A percentile compares a stretch with the other conserved stretches of the same genome.
Evolutionary conservation across 2,888 invertebrate genomes (phyloP).

Genomic region (Sarcophaga carnaria): DNA sequence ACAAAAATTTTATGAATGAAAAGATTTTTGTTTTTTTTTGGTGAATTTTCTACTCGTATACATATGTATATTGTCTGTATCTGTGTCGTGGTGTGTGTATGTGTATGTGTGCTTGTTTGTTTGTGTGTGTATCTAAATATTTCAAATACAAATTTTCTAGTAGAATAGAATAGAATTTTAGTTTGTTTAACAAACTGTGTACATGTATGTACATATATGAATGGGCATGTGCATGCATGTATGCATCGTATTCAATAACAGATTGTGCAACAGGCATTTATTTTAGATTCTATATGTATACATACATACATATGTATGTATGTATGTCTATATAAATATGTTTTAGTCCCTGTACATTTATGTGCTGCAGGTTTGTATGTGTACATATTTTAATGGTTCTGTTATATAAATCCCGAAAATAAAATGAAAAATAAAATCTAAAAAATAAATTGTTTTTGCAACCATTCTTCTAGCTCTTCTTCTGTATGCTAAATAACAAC

Average conservation of each 20-base stretch:
- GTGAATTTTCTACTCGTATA: not conserved
- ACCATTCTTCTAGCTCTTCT: too few species aligned
- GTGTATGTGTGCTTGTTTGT: conserved; percentile 6
- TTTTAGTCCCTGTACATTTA: too few species aligned
- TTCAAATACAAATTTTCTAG: conserved; percentile 62
- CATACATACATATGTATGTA: not conserved
- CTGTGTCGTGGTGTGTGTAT: not conserved
- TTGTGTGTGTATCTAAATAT: conserved; percentile 55
- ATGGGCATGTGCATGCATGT: not conserved
- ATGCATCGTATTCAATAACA: conserved; percentile 22
- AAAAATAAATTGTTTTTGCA: too few species aligned
- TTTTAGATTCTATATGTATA: not conserved
- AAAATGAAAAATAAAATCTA: too few species aligned
- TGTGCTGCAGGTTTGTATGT: too few species aligned
- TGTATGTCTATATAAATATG: not conserved
- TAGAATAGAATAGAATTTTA: conserved; percentile 54
- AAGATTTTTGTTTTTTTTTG: conserved; percentile 19
- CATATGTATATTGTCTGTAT: conserved; percentile 23
- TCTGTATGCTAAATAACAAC: too few species aligned
- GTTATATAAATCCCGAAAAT: too few species aligned
- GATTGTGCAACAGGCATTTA: conserved; percentile 65
- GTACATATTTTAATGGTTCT: too few species aligned
- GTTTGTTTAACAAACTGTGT: conserved; percentile 33
- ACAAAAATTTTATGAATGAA: conserved; percentile 64
- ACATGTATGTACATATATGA: conserved; percentile 1